Conservation (phyloP, 2,888 invertebrate species). For the Galerucella nymphaeae region DNA sequence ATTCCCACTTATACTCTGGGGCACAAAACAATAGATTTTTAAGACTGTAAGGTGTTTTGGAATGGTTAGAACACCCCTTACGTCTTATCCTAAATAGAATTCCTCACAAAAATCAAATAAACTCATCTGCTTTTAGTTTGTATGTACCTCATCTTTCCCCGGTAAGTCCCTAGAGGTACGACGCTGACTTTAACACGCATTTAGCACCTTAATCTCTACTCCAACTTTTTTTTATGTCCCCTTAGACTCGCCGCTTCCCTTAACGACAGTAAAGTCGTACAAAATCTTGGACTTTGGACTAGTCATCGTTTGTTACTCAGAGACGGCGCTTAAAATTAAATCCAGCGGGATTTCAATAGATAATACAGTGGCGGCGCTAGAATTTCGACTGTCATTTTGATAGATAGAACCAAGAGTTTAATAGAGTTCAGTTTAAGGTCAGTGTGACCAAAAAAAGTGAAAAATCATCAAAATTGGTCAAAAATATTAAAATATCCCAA, state of each 20-base stretch:
- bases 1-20: no score
- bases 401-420: no score
- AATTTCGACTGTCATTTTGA: no score
- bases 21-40: no score
- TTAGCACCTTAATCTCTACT: slow-evolving; percentile 38
- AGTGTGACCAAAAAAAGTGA: no score
- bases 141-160: background rate
- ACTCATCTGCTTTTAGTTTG: background rate
- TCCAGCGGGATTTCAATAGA: background rate
- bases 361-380: no score
- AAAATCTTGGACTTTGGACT: slow-evolving; percentile 31
- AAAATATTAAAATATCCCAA: no score
- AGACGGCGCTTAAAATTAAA: background rate
- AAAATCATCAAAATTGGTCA: no score
- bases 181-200: slow-evolving; percentile 33
- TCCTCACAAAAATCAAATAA: background rate
- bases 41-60: no score
- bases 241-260: slow-evolving; percentile 27
- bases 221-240: slow-evolving; percentile 28
- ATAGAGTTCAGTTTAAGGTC: no score
- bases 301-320: background rate
- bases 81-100: no score
- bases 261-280: slow-evolving; percentile 37
- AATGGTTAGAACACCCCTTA: no score
- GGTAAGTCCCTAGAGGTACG: slow-evolving; percentile 19